Evolutionary conservation across 1,140 invertebrate species (phyloP).

Genomic region (Callitettix versicolor): DNA sequence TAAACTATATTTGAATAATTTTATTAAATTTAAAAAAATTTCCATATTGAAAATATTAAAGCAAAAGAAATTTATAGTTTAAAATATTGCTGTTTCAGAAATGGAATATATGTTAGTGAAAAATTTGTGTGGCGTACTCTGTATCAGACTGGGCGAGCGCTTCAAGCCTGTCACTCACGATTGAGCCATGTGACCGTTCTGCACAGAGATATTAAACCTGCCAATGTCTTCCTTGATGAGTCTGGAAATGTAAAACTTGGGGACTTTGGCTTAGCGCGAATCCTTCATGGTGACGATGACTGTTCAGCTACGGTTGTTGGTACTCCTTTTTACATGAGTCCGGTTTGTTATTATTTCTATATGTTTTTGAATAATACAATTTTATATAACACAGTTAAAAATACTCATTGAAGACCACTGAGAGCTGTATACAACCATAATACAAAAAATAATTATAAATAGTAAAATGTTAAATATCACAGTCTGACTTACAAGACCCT

Average conservation of each 20-base stretch:
- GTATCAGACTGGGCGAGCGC: conserved; percentile 57
- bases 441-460: too few relatives aligned
- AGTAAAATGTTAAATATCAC: too few relatives aligned
- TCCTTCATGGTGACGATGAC: conserved; percentile 39
- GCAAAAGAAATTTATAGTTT: too few relatives aligned
- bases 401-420: too few relatives aligned
- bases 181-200: conserved; percentile 23
- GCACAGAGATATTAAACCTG: conserved; percentile 58
- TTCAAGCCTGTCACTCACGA: conserved; percentile 40
- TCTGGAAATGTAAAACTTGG: conserved; percentile 63
- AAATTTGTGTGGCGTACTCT: conserved; percentile 71
- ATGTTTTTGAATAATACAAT: too few relatives aligned
- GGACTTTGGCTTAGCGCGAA: conserved; percentile 61
- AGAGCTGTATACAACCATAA: too few relatives aligned
- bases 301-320: conserved; percentile 60
- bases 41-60: too few relatives aligned
- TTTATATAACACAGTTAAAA: too few relatives aligned
- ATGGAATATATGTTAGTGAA: conserved; percentile 44
- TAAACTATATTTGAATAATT: too few relatives aligned
- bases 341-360: conserved; percentile 41
- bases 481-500: too few relatives aligned
- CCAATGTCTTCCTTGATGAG: conserved; percentile 67
- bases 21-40: too few relatives aligned
- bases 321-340: conserved; percentile 76
- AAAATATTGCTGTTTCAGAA: conserved; percentile 20